Conservation (phyloP, 1,140 invertebrate genomes). For the Venturia canescens region DNA sequence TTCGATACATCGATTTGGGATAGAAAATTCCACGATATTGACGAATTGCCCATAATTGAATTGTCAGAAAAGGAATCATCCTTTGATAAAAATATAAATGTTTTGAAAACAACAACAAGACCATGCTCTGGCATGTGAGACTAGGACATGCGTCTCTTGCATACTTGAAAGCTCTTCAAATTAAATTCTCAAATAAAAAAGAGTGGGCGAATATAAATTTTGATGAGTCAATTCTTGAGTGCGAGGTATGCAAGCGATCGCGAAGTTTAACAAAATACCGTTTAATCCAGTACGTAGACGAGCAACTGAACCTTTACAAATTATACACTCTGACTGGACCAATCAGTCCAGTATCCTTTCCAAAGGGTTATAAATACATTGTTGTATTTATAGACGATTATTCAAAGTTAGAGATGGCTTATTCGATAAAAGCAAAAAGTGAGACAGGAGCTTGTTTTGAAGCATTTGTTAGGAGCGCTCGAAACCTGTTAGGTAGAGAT, state of each 20-base stretch:
- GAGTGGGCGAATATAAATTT: constrained; percentile 43
- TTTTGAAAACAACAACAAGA: constrained; percentile 49
- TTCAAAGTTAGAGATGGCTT: constrained; percentile 46
- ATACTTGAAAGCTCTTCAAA: constrained; percentile 54
- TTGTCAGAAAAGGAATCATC: constrained; percentile 19
- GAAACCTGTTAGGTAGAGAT: constrained; percentile 49
- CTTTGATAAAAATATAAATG: constrained; percentile 40
- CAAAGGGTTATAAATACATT: constrained; percentile 45
- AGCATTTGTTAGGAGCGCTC: constrained; percentile 41
- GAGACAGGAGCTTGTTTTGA: constrained; percentile 48
- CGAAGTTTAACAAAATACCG: constrained; percentile 54
- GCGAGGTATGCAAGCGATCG: constrained; percentile 54
- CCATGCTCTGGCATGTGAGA: constrained; percentile 56
- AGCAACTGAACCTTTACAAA: constrained; percentile 50
- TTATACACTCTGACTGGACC: constrained; percentile 49
- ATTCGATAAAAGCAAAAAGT: constrained; percentile 48
- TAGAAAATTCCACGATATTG: constrained; percentile 35
- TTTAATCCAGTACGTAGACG: constrained; percentile 44
- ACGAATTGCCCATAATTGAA: constrained; percentile 42
- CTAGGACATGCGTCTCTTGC: constrained; percentile 51
- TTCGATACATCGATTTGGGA: constrained; percentile 39
- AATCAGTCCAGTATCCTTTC: constrained; percentile 43
- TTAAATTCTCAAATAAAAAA: constrained; percentile 46
- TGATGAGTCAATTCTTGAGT: constrained; percentile 50
- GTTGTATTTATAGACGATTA: constrained; percentile 51